phyloP scores from a whole-genome alignment of 2,113 vertebrate genomes.

The Pygoscelis antarcticus region DNA sequence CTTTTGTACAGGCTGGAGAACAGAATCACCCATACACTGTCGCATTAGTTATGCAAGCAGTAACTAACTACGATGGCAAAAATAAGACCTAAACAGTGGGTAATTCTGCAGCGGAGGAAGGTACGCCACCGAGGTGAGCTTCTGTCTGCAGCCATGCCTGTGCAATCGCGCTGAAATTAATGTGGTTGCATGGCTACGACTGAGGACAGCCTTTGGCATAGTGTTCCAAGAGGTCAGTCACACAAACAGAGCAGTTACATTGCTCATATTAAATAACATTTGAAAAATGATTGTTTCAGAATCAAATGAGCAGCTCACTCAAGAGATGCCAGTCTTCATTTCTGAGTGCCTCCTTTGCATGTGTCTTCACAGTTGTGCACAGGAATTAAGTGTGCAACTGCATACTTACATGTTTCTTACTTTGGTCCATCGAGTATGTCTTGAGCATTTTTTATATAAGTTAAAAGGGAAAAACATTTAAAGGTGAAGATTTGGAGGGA shows the following conservation, averaged over 20 bases:
- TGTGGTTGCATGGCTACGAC: background rate
- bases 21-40: background rate
- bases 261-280: background rate
- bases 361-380: background rate
- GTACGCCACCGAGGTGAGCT: fast-evolving
- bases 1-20: background rate
- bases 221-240: background rate
- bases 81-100: background rate
- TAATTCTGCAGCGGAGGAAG: background rate
- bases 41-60: background rate
- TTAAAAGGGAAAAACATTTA: background rate
- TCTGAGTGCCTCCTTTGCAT: background rate
- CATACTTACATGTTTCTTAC: background rate
- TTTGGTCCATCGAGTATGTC: background rate
- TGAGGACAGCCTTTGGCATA: background rate
- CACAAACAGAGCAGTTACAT: slow-evolving; percentile 11
- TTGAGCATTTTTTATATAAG: background rate
- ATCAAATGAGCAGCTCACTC: background rate
- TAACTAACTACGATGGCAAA: background rate
- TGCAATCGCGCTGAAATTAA: background rate
- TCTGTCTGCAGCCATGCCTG: background rate
- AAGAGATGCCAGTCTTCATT: background rate
- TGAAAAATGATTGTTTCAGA: background rate
- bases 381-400: background rate
- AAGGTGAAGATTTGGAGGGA: background rate